Conservation (phyloP, 1,140 invertebrate species). For the Onthophagus taurus region DNA sequence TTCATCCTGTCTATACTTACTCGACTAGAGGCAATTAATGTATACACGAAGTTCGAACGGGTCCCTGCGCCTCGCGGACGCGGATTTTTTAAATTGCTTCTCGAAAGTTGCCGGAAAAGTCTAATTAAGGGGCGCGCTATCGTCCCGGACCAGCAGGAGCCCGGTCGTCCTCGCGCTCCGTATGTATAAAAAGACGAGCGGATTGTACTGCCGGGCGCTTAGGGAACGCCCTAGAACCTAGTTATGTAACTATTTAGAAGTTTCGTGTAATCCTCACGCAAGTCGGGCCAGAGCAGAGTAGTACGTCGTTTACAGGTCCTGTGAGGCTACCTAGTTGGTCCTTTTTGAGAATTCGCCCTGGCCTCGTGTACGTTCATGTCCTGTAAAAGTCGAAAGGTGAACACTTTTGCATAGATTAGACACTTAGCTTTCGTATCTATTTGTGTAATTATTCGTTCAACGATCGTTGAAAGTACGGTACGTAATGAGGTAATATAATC, state of each 20-base stretch:
- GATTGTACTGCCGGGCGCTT: not conserved
- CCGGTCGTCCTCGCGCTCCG: not conserved
- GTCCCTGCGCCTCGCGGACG: not conserved
- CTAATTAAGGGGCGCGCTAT: not conserved
- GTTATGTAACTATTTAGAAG: conserved; percentile 9
- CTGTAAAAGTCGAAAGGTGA: conserved; percentile 31
- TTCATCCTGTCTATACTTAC: conserved; percentile 23
- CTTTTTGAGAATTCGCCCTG: conserved; percentile 32
- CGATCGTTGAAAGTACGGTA: too few relatives aligned
- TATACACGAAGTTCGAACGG: too few relatives aligned
- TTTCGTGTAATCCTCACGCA: conserved; percentile 26
- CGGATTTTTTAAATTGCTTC: not conserved
- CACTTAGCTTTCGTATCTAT: conserved; percentile 4
- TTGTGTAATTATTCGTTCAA: not conserved
- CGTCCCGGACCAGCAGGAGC: not conserved
- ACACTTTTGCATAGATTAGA: conserved; percentile 28
- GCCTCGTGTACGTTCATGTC: conserved; percentile 30
- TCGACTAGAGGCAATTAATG: not conserved
- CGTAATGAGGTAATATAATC: too few relatives aligned
- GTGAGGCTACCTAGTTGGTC: conserved; percentile 31
- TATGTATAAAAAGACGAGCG: not conserved
- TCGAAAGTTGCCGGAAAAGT: not conserved
- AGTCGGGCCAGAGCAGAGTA: conserved; percentile 32
- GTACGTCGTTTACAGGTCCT: conserved; percentile 35
- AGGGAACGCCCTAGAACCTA: not conserved